Evolutionary conservation across 2,113 vertebrate species (phyloP), one percentile per base, ranked within the genome.

Genomic region (Xiphias gladius): DNA sequence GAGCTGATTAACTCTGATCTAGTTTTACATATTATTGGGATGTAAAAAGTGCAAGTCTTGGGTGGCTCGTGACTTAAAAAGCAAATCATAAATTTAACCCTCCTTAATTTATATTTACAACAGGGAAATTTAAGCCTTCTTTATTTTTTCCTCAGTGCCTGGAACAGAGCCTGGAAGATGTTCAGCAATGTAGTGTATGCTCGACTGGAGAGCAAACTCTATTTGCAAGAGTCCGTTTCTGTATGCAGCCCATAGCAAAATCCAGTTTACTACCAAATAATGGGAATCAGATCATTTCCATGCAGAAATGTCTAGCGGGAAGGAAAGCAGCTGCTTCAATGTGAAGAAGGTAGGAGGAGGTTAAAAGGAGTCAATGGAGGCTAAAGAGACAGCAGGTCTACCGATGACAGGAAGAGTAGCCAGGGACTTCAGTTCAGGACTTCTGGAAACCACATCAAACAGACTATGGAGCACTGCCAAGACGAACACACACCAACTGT

Each of bases 371-470:
- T 96, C 93, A 88, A 94, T 94, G 90, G 90, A 93, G 89, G 84
- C 91, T 94, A 93, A 93, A 93, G 88, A 95, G 92, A 93, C 93
- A 94, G 95, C 90, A 94, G 94, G 94, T 95, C 95, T 93, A 93
- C 92, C 93, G 94, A 96, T 96, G 96, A 96, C 91, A 96, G 94
- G 94, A 94, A 94, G 86, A 91, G 91, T 88, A 93, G 91, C 92
- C 95, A 88, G 95, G 94, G 94, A 95, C 94, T 91, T 83, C 86
- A 74, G 89, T 95, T 95, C 94, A 95, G 90, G 91, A 91, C 86
- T 95, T 95, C 91, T 91, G 94, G 93, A 95, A 96, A 95, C 96
- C 94, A 94, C 95, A 94, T 96, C 94, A 95, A 95, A 96, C 94
- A 94, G 85, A 82, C 84, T 80, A 87, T 95, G 91, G 89, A 73